Evolutionary conservation across 2,797 vertebrate genomes (phyloP).

Genomic region (Sebastes paucispinis): DNA sequence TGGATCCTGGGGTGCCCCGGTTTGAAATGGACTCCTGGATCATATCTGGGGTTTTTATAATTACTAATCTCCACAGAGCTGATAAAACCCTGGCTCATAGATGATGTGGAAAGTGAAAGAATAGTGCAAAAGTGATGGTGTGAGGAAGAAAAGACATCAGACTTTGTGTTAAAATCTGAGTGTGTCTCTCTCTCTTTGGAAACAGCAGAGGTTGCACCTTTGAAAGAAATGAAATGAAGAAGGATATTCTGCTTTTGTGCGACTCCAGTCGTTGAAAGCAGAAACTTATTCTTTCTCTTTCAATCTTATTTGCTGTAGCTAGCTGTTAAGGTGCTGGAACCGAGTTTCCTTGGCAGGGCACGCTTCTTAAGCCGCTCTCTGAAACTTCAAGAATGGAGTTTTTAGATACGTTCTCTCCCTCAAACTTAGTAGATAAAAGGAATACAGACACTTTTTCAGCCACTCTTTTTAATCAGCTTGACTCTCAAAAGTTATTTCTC

Average conservation of each 20-base stretch:
- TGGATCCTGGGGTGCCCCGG: not conserved
- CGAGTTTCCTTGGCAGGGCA: not conserved
- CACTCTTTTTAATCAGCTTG: not conserved
- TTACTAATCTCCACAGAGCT: not conserved
- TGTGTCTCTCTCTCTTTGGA: not conserved
- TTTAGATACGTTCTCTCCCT: not conserved
- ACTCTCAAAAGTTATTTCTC: not conserved
- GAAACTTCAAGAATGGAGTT: not conserved
- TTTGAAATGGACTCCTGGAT: not conserved
- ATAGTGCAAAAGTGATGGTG: not conserved
- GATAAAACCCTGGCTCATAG: not conserved
- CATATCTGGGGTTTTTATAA: not conserved
- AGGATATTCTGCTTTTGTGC: conserved; percentile 6
- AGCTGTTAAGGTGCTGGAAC: not conserved
- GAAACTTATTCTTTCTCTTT: not conserved
- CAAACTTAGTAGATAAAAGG: not conserved
- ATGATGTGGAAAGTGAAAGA: not conserved
- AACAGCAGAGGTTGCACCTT: not conserved
- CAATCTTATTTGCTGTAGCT: not conserved
- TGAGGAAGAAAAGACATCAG: not conserved
- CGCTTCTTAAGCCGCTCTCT: not conserved
- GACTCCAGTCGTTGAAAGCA: not conserved
- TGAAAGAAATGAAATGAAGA: not conserved
- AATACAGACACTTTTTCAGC: not conserved
- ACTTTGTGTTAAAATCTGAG: not conserved